Evolutionary conservation across 1,140 invertebrate species (phyloP).

Genomic region (Manduca sexta): DNA sequence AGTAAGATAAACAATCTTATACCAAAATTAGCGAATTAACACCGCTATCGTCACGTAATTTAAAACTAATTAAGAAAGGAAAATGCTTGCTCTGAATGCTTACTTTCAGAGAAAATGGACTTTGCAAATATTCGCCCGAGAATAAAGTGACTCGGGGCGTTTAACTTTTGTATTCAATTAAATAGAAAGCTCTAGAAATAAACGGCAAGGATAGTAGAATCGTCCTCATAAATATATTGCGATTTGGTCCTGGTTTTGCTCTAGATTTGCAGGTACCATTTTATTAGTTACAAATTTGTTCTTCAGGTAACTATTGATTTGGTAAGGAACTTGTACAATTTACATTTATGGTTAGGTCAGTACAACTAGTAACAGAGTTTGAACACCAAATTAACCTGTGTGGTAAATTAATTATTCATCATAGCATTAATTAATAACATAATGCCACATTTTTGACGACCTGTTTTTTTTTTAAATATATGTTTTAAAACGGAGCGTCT

Average conservation of each 20-base stretch:
- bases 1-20: conserved; percentile 21
- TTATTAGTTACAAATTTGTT: conserved; percentile 13
- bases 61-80: conserved; percentile 65
- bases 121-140: conserved; percentile 50
- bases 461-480: no score
- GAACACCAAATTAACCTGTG: no score
- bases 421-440: no score
- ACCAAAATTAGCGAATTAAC: conserved; percentile 48
- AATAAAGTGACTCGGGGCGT: conserved; percentile 48
- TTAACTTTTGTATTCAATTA: conserved; percentile 67
- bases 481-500: no score
- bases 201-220: conserved; percentile 31
- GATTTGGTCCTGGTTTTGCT: conserved; percentile 33
- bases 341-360: no score
- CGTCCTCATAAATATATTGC: conserved; percentile 33
- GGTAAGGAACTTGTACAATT: no score
- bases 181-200: conserved; percentile 56
- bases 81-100: conserved; percentile 54
- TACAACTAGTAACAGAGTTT: no score
- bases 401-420: no score
- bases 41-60: conserved; percentile 58
- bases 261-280: conserved; percentile 12
- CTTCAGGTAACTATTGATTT: neutral
- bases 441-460: no score
- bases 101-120: conserved; percentile 56